Base-by-base conservation (phyloP, 2,888 invertebrate species). In the Lypha dubia region DNA sequence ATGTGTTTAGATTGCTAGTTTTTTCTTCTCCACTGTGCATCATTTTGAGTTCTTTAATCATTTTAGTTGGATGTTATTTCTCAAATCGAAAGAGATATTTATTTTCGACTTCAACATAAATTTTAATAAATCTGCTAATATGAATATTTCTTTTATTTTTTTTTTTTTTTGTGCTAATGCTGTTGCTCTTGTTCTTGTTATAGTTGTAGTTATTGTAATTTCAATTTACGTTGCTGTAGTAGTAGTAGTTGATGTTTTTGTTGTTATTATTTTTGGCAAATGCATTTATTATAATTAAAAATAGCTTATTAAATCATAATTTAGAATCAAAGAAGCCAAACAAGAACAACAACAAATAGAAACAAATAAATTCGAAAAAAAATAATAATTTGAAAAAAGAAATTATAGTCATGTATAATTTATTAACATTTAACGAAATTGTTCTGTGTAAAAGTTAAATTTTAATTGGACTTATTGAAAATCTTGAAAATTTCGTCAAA, bases 291-390 rank as follows among this genome's bases (percentile, higher is more conserved):
- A 76, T 76, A 75, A 85, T 87, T 90, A 90, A 88, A 89, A 89
- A 89, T 89, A 89, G 88, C 86, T 79, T 83, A 84, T 87, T 89
- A 90, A 89, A 90, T 89, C 88, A 89, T 90, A 89, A 89, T 89
- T 89, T 89, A 88, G 87, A 88, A 89, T 88, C 89, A 88, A 83
- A 86, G 87, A 86, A 87, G 38, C 62, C 53, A 67, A 60, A 74
- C 35, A 28, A 24, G 32, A 41, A 79, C 85, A 88, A 87, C 85
- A 75, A 44, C 56, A 67, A 63, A 20, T 28, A 56, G 6, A 68
- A 87, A 88, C 79, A 87, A 89, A 90, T 88, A 88, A 89, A 89
- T 89, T 88, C 86, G 88, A 88, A 89, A 89, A 88, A 88, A 89
- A n/a, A n/a, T n/a, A n/a, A n/a, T n/a, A n/a, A n/a, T n/a, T 88